Conservation (phyloP, 2,888 invertebrate species). For the Tethea ocularis region DNA sequence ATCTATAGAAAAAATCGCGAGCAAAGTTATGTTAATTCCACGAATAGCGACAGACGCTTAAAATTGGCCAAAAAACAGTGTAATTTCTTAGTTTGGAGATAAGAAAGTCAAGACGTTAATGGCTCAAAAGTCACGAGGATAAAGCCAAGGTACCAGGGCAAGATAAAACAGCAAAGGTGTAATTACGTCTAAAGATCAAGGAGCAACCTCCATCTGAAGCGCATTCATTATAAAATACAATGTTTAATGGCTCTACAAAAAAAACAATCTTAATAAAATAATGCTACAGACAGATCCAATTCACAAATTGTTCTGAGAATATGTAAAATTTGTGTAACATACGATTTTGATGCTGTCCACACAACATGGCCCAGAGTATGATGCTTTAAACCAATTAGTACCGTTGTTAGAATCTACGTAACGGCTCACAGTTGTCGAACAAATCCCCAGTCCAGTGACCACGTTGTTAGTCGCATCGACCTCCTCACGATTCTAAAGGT, state of each 20-base stretch:
- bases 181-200: slow-evolving; percentile 42
- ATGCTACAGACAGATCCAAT: too few relatives aligned
- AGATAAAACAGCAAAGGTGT: slow-evolving; percentile 30
- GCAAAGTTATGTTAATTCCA: neutral
- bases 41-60: slow-evolving; percentile 2
- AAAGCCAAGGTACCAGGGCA: slow-evolving; percentile 23
- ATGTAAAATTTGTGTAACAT: neutral
- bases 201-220: slow-evolving; percentile 20
- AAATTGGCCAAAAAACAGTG: slow-evolving; percentile 23
- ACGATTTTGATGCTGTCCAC: neutral
- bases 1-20: neutral
- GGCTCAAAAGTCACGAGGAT: slow-evolving; percentile 19
- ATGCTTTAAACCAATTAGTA: slow-evolving; percentile 26
- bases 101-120: slow-evolving; percentile 25
- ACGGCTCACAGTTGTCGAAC: slow-evolving; percentile 23
- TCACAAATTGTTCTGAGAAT: too few relatives aligned
- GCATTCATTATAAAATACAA: neutral
- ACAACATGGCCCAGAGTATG: slow-evolving; percentile 1
- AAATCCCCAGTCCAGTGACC: neutral
- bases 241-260: neutral
- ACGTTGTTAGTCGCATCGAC: slow-evolving; percentile 13
- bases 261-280: too few relatives aligned
- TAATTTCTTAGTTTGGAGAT: slow-evolving; percentile 16
- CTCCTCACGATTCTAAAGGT: slow-evolving; percentile 28
- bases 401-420: slow-evolving; percentile 28